Evolutionary conservation across 2,113 vertebrate species (phyloP).

Genomic region (Cyphomyrus plagiostoma): DNA sequence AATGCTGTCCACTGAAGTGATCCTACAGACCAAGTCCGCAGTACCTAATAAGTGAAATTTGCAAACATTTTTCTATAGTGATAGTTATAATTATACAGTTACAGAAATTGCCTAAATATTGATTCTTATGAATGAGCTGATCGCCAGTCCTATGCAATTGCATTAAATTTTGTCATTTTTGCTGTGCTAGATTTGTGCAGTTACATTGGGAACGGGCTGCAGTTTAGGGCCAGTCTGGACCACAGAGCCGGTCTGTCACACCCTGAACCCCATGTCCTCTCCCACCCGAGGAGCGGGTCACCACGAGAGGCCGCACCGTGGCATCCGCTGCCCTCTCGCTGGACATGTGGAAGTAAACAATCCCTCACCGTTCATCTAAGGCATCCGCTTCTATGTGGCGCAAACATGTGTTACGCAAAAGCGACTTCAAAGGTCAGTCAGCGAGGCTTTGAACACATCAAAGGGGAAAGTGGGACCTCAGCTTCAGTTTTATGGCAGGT

Average conservation of each 20-base stretch:
- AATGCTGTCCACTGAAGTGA: background rate
- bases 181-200: constrained; percentile 24
- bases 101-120: background rate
- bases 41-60: background rate
- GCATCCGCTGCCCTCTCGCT: constrained; percentile 59
- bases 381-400: constrained; percentile 69
- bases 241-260: constrained; percentile 31
- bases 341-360: constrained; percentile 70
- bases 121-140: background rate
- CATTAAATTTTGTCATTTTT: background rate
- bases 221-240: constrained; percentile 34
- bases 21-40: background rate
- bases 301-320: constrained; percentile 55
- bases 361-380: constrained; percentile 57
- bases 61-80: background rate
- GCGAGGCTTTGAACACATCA: constrained; percentile 91
- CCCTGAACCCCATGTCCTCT: constrained; percentile 38
- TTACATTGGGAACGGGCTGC: background rate
- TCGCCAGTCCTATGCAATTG: background rate
- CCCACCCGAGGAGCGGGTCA: constrained; percentile 42
- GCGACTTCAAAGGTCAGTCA: constrained; percentile 82
- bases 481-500: constrained; percentile 93
- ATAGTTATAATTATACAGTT: background rate
- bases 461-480: constrained; percentile 75
- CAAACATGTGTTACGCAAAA: constrained; percentile 77